These are phyloP conservation scores for Pachyrhynchus sulphureomaculatus DNA, from an alignment of 1,140 invertebrate genomes.

Conservation along the genomic window DNA sequence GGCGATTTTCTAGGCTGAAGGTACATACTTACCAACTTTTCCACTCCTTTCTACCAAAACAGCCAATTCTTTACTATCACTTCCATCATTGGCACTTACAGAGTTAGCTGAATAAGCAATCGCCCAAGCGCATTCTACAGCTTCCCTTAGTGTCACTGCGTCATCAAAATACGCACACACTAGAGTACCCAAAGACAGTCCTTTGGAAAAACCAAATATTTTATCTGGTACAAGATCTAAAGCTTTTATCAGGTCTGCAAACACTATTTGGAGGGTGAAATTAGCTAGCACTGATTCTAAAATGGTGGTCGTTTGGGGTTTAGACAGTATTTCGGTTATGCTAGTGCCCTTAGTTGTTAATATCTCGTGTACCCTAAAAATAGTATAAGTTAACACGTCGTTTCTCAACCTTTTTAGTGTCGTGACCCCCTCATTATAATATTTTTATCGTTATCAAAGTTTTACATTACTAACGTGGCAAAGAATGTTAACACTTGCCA, in stretches of 20 bases:
- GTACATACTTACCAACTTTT: background rate
- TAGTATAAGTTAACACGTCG: background rate
- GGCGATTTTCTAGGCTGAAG: no score
- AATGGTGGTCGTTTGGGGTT: slow-evolving; percentile 38
- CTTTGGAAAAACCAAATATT: slow-evolving; percentile 68
- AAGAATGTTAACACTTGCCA: no score
- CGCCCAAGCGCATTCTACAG: slow-evolving; percentile 53
- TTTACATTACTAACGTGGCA: no score
- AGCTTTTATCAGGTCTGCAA: slow-evolving; percentile 69
- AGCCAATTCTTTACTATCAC: background rate
- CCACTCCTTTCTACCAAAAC: background rate
- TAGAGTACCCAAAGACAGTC: slow-evolving; percentile 71
- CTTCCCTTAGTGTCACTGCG: slow-evolving; percentile 77
- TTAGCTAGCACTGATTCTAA: slow-evolving; percentile 68
- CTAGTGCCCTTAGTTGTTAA: slow-evolving; percentile 62
- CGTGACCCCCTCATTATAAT: no score
- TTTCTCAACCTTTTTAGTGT: no score
- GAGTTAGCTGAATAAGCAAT: slow-evolving; percentile 16
- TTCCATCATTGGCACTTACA: background rate
- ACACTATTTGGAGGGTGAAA: slow-evolving; percentile 73
- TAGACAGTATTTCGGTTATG: slow-evolving; percentile 63
- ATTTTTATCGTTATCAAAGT: no score
- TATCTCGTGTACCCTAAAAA: slow-evolving; percentile 40
- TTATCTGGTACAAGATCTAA: slow-evolving; percentile 69
- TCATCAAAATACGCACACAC: slow-evolving; percentile 85